Conservation (phyloP, 2,113 vertebrate genomes). For the Pelmatolapia mariae region DNA sequence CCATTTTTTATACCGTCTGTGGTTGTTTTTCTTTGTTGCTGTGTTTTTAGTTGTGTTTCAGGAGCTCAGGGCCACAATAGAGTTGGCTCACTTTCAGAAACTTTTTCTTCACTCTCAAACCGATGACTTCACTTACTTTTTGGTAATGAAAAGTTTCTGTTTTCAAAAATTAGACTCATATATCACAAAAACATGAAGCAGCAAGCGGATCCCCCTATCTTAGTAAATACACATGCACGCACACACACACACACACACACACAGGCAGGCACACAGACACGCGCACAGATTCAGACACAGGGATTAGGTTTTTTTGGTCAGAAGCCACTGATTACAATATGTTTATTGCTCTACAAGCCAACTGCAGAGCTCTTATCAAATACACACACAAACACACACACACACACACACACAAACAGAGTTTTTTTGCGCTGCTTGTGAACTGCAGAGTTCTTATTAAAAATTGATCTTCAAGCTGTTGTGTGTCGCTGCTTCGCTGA, state of each 20-base stretch:
- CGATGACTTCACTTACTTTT: background rate
- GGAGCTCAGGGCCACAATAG: background rate
- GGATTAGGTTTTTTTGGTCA: slow-evolving; percentile 49
- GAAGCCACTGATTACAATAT: slow-evolving; percentile 71
- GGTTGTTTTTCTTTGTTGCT: background rate
- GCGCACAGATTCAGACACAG: background rate
- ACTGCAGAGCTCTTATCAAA: slow-evolving; percentile 64
- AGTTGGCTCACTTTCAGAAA: background rate
- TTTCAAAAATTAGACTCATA: background rate
- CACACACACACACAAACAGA: background rate
- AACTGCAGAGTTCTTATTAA: slow-evolving; percentile 74
- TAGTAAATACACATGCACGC: background rate
- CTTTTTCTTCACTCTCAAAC: background rate
- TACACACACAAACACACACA: background rate
- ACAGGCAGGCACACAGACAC: background rate
- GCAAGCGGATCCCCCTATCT: background rate
- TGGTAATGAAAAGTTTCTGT: background rate
- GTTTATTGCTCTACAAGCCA: slow-evolving; percentile 61
- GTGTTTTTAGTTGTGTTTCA: background rate
- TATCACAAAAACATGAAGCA: background rate
- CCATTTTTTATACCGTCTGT: background rate
- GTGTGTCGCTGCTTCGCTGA: slow-evolving; percentile 65
- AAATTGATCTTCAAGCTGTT: slow-evolving; percentile 78
- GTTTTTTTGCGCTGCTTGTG: slow-evolving; percentile 51
- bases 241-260: background rate